phyloP scores from a whole-genome alignment of 2,888 invertebrate genomes.

The Gisinianus flammeolus region DNA sequence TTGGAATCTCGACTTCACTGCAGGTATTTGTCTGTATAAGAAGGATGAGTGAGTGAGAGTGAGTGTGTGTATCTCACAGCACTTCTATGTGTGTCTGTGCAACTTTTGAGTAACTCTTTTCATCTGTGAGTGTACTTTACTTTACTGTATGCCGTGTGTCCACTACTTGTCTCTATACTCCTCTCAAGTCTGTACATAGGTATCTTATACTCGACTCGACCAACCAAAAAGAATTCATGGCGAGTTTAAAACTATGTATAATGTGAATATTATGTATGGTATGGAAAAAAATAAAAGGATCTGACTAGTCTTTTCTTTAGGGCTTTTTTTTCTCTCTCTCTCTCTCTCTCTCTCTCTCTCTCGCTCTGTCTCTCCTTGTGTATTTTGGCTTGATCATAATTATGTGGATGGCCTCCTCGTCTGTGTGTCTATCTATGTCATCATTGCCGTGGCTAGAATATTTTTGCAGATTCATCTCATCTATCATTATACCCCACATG shows the following conservation, averaged over 20 bases:
- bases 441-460: constrained; percentile 18
- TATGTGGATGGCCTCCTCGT: constrained; percentile 7
- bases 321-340: constrained; percentile 2
- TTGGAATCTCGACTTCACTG: not conserved
- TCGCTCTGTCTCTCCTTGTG: constrained; percentile 13
- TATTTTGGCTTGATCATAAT: not conserved
- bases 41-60: too few relatives aligned
- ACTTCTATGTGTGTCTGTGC: too few relatives aligned
- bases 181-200: too few relatives aligned
- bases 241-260: not conserved
- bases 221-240: not conserved
- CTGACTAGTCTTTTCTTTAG: not conserved
- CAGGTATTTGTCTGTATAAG: too few relatives aligned
- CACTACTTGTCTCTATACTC: too few relatives aligned
- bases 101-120: too few relatives aligned
- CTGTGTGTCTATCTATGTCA: constrained; percentile 27
- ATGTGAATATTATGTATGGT: not conserved
- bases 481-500: constrained; percentile 35
- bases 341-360: constrained; percentile 5
- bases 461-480: constrained; percentile 32
- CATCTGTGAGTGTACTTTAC: too few relatives aligned
- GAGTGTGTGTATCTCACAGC: too few relatives aligned
- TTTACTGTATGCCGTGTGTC: too few relatives aligned
- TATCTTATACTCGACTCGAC: too few relatives aligned
- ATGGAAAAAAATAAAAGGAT: not conserved